phyloP scores from a whole-genome alignment of 2,797 vertebrate species.

The Pangasius macronema region DNA sequence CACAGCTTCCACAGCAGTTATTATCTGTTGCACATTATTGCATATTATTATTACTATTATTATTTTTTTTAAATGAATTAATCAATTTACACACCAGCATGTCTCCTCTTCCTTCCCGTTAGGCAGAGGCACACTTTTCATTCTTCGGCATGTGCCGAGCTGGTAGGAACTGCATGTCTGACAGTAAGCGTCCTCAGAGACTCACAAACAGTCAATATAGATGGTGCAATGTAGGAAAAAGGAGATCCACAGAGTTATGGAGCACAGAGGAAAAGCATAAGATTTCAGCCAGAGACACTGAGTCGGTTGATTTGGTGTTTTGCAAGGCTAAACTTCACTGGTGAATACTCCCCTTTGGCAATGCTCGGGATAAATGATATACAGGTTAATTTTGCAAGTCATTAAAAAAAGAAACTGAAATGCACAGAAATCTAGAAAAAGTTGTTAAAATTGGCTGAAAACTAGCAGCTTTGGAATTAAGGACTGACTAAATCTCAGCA shows the following conservation, averaged over 20 bases:
- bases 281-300: not conserved
- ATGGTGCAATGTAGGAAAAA: conserved; percentile 4
- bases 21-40: not conserved
- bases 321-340: not conserved
- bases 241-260: not conserved
- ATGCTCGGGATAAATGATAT: not conserved
- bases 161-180: conserved; percentile 11
- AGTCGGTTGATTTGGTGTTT: not conserved
- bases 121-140: conserved; percentile 20
- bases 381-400: not conserved
- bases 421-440: conserved; percentile 1
- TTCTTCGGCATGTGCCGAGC: conserved; percentile 16
- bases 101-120: conserved; percentile 2
- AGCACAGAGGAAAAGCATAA: conserved; percentile 3
- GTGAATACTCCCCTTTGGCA: not conserved
- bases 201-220: conserved; percentile 11
- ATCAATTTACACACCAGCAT: not conserved
- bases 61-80: not conserved
- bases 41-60: not conserved
- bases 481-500: conserved; percentile 11
- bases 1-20: not conserved
- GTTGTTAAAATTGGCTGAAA: conserved; percentile 19
- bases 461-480: conserved; percentile 33
- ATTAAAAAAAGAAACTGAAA: not conserved
- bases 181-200: conserved; percentile 10